A percentile compares a stretch with the other conserved stretches of the same genome.
Evolutionary conservation across 2,888 invertebrate genomes (phyloP).

Genomic region (Aquatica leii): DNA sequence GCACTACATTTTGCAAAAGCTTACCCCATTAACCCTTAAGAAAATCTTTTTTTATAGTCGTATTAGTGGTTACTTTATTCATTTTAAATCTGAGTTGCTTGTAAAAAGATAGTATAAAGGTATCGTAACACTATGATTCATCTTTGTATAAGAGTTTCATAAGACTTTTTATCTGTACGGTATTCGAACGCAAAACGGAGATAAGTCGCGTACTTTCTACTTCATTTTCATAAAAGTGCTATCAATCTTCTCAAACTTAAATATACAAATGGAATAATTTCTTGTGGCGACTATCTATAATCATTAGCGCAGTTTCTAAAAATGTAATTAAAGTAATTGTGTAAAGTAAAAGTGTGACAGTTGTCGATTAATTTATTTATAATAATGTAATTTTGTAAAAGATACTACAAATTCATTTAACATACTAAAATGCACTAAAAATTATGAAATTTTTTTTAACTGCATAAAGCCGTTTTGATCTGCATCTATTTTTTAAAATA

Average conservation of each 20-base stretch:
- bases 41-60: conserved; percentile 22
- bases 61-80: conserved; percentile 20
- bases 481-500: too few species aligned
- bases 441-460: too few species aligned
- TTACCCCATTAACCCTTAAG: conserved; percentile 21
- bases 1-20: conserved; percentile 23
- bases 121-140: conserved; percentile 3
- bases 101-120: conserved; percentile 6
- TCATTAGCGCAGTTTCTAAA: too few species aligned
- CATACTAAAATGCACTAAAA: too few species aligned
- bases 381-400: too few species aligned
- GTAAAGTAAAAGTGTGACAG: too few species aligned
- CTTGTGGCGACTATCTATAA: too few species aligned
- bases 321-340: not conserved
- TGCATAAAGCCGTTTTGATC: too few species aligned
- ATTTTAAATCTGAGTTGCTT: conserved; percentile 18
- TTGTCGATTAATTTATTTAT: too few species aligned
- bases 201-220: not conserved
- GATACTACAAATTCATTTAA: too few species aligned
- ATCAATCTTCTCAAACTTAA: not conserved
- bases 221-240: conserved; percentile 6
- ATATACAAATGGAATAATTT: not conserved
- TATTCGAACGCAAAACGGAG: not conserved
- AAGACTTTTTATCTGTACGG: conserved; percentile 1
- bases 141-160: not conserved